These are phyloP conservation scores for Syrmaticus mikado DNA, from an alignment of 2,113 vertebrate genomes.

Conservation along the genomic window DNA sequence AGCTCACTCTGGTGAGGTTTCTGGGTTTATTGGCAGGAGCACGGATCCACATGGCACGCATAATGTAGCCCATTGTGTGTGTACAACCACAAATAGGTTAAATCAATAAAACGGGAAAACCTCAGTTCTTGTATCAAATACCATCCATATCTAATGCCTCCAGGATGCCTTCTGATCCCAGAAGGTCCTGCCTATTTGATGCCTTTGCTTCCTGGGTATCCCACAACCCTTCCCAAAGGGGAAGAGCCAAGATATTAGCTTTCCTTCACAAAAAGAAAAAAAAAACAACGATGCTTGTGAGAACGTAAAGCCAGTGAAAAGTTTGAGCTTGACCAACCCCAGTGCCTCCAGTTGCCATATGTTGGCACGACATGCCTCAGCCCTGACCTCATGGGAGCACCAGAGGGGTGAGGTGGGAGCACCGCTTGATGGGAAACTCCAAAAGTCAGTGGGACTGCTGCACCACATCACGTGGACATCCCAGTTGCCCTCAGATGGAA, in stretches of 20 bases:
- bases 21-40: constrained; percentile 37
- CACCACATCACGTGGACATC: fast-evolving
- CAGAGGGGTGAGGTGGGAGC: not conserved
- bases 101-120: constrained; percentile 2
- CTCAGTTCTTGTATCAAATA: constrained; percentile 63
- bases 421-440: not conserved
- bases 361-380: not conserved
- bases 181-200: constrained; percentile 51
- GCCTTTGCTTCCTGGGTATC: not conserved
- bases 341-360: not conserved
- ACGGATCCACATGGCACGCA: not conserved
- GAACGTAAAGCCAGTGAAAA: not conserved
- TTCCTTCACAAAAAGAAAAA: not conserved
- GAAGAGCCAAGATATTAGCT: constrained; percentile 42
- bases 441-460: not conserved
- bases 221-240: constrained; percentile 35
- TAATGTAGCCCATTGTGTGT: constrained; percentile 50
- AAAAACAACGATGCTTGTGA: not conserved
- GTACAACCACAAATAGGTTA: not conserved
- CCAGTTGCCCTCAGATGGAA: not conserved
- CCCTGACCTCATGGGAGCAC: not conserved
- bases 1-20: not conserved
- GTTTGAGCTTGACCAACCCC: not conserved
- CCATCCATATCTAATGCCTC: constrained; percentile 70
- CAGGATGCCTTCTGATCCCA: constrained; percentile 66